These are phyloP conservation scores for Gyps fulvus DNA, from an alignment of 2,113 vertebrate species.

Conservation along the genomic window DNA sequence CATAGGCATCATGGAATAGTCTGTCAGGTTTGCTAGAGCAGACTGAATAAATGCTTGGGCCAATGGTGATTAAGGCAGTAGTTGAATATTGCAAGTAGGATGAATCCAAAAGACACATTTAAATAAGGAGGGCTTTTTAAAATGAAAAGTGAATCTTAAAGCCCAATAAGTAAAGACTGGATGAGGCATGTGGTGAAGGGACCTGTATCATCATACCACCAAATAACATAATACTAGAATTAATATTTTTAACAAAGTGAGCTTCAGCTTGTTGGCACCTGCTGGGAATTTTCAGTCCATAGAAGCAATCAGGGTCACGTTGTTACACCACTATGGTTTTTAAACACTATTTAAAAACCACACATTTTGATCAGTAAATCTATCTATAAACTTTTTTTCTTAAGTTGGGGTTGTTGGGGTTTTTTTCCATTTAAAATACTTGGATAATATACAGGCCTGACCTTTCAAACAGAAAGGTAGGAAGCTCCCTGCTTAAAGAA, in stretches of 20 bases:
- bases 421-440: neutral
- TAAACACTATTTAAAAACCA: accelerated
- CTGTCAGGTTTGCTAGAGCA: neutral
- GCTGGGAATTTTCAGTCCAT: neutral
- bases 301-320: neutral
- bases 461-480: neutral
- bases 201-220: neutral
- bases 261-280: neutral
- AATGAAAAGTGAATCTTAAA: neutral
- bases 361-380: neutral
- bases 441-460: neutral
- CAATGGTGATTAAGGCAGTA: neutral
- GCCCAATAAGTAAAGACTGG: neutral
- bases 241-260: neutral
- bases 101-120: neutral
- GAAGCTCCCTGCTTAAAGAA: neutral
- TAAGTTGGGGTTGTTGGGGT: accelerated
- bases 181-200: accelerated
- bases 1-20: neutral
- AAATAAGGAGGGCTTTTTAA: neutral
- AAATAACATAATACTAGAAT: neutral
- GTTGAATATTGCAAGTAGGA: neutral
- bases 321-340: neutral
- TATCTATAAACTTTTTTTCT: neutral
- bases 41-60: accelerated